Conservation (phyloP, 2,797 vertebrate species). For the Saxicola maurus region DNA sequence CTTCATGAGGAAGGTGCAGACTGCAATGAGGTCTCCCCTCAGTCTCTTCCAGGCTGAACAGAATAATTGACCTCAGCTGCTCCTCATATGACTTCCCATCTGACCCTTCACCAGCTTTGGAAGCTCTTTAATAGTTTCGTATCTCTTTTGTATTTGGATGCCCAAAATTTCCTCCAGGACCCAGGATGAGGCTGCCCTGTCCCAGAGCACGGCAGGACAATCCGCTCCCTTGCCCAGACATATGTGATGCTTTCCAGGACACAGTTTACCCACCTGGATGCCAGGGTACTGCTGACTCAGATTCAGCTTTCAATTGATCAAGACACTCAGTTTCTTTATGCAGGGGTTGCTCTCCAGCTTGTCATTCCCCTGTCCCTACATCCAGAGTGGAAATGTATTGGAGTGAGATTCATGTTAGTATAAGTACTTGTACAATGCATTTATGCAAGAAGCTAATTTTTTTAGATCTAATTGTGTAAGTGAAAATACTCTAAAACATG, state of each 20-base stretch:
- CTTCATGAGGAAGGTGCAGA: not conserved
- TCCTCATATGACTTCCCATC: not conserved
- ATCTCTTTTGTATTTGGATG: not conserved
- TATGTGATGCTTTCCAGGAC: not conserved
- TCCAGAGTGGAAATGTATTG: not conserved
- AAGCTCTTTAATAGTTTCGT: not conserved
- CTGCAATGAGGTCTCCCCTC: too few relatives aligned
- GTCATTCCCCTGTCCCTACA: not conserved
- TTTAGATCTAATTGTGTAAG: not conserved
- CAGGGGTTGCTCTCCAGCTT: not conserved
- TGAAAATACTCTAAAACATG: not conserved
- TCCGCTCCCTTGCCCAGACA: rapidly evolving
- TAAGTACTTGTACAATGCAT: not conserved
- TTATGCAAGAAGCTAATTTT: not conserved
- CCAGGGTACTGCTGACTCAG: not conserved
- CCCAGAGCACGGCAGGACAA: rapidly evolving
- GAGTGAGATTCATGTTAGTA: not conserved
- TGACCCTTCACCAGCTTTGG: not conserved
- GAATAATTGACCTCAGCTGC: not conserved
- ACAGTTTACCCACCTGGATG: rapidly evolving
- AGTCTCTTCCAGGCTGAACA: not conserved
- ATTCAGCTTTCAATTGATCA: rapidly evolving
- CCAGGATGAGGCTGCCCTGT: rapidly evolving
- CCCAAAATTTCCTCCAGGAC: not conserved
- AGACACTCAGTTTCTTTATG: not conserved